Evolutionary conservation across 2,113 vertebrate genomes (phyloP), one percentile per base, ranked within the genome.

Genomic region (Recurvirostra avosetta): DNA sequence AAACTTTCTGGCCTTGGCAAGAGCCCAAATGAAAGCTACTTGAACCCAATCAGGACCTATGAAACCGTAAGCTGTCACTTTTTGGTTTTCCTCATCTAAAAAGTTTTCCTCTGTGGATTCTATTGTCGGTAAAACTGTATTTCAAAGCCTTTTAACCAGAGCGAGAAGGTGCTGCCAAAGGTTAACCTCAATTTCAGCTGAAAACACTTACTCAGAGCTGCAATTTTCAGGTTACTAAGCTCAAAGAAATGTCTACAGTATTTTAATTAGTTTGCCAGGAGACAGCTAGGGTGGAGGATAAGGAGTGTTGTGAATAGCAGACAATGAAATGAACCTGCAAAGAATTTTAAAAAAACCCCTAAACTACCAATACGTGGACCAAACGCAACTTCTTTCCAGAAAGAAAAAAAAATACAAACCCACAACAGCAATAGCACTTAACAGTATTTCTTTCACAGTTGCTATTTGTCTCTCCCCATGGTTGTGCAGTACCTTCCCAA

Each of bases 31-130:
- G 98, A 98, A 95, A 98, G 96, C 94, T 99, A 98, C 96, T 95
- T 98, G 95, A 99, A 98, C 92, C 98, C 98, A 62, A 96, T 98
- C 90, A 97, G 98, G 89, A 98, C 96, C 78, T 96, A 97, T 62
- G 94, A 97, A 82, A 95, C 90, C 0, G 98, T 98, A 98, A 98
- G 98, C 90, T 88, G 83, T 38, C 77, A 71, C 41, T 80, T 77
- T 84, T 62, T 59, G 17, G 27, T 59, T 90, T 96, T 94, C 47
- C 43, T 95, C 55, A 66, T 84, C 74, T 88, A 71, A 90, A 92
- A 95, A 86, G 36, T 36, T 76, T 73, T 94, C 91, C 70, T 88
- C 85, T 79, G 79, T 78, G 65, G 13, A 80, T 87, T 84, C 36
- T 43, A 49, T 82, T 90, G 73, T 80, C 17, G 3, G 55, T 65